phyloP scores from a whole-genome alignment of 2,113 vertebrate species.

The Scatophagus argus region DNA sequence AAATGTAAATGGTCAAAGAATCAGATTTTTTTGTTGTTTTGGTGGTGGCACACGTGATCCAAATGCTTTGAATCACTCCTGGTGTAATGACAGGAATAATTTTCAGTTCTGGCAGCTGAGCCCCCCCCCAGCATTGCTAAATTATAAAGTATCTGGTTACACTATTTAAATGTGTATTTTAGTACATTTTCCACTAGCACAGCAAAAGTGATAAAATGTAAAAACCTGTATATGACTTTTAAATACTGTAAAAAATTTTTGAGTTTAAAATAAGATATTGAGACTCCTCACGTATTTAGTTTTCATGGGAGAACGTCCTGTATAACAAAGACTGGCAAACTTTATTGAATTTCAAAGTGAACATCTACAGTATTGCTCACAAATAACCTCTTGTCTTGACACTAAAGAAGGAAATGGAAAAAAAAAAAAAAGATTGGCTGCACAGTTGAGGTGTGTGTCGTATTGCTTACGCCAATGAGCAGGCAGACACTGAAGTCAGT shows the following conservation, averaged over 20 bases:
- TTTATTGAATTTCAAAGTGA: slow-evolving; percentile 22
- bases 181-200: background rate
- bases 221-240: background rate
- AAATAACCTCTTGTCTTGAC: slow-evolving; percentile 55
- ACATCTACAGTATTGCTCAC: slow-evolving; percentile 30
- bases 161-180: background rate
- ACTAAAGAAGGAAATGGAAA: slow-evolving; percentile 26
- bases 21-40: background rate
- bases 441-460: slow-evolving; percentile 31
- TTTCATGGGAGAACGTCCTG: slow-evolving; percentile 4
- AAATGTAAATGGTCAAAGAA: slow-evolving; percentile 54
- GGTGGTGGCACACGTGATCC: slow-evolving; percentile 1
- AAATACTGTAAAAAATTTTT: slow-evolving; percentile 34
- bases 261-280: background rate
- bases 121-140: no score
- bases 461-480: slow-evolving; percentile 54
- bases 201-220: slow-evolving; percentile 24
- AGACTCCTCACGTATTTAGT: slow-evolving; percentile 3
- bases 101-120: slow-evolving; percentile 3
- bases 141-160: slow-evolving; percentile 12
- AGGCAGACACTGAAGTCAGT: slow-evolving; percentile 31
- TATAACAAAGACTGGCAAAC: slow-evolving; percentile 23
- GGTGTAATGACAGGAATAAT: slow-evolving; percentile 26
- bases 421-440: slow-evolving; percentile 14
- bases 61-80: slow-evolving; percentile 31